phyloP scores from a whole-genome alignment of 2,797 vertebrate species.

The Onychomys arenicola region DNA sequence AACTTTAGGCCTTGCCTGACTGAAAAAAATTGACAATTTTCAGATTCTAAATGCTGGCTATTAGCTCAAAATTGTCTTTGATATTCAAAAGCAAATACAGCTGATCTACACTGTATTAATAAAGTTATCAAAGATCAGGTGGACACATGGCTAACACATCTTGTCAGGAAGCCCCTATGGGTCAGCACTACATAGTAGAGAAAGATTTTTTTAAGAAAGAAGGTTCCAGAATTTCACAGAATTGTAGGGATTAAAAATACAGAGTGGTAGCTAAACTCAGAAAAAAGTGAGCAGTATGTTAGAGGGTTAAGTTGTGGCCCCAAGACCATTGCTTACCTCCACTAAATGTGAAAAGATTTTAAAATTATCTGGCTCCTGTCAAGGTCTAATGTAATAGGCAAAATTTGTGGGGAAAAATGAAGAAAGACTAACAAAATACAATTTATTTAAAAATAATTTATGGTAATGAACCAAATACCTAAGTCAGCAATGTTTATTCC shows the following conservation, averaged over 20 bases:
- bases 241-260: neutral
- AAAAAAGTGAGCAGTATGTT: neutral
- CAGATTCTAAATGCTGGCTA: conserved; percentile 1
- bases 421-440: neutral
- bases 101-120: neutral
- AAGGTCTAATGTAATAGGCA: neutral
- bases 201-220: neutral
- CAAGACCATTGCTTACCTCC: neutral
- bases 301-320: neutral
- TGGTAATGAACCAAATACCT: neutral
- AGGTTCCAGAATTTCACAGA: neutral
- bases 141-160: neutral
- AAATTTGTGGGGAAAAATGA: neutral
- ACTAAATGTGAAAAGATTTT: neutral
- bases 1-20: neutral
- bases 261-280: neutral
- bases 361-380: neutral
- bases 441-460: conserved; percentile 39
- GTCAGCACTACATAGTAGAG: neutral
- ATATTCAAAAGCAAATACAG: neutral
- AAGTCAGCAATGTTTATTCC: neutral
- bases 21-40: neutral
- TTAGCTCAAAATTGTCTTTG: conserved; percentile 25
- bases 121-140: neutral
- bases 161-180: neutral